Evolutionary conservation across 2,888 invertebrate genomes (phyloP), one percentile per base, ranked within the genome.

Genomic region (Agapetus fuscipes): DNA sequence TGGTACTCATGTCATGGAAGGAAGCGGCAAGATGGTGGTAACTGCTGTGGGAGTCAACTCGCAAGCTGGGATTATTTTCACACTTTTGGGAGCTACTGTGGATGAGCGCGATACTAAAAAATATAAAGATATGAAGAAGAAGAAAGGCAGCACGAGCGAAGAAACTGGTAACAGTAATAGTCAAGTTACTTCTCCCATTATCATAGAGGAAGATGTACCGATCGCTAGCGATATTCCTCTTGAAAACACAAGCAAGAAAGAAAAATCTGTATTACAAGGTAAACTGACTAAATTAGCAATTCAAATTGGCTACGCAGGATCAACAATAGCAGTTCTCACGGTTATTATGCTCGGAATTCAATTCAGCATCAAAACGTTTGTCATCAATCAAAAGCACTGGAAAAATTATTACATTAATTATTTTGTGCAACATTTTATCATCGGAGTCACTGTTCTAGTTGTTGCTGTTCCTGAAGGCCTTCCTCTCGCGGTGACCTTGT

Each of bases 1-100:
- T 60, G 78, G 78, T 41, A 80, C 78, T 12, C 76, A 80, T 53
- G 75, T 78, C 9, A 79, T 80, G 78, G 79, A 80, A 55, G 79
- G 78, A 20, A 75, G 74, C 52, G 78, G 78, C 2, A 74, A 72
- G 56, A 74, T 78, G 68, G 50, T 79, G 44, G 73, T 78, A 30
- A 71, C 75, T 5, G 78, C 78, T 7, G 78, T 80, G 5, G 79
- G 79, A 11, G 60, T 76, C 46, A 75, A 79, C 57, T 77, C 77
- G n/a, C 77, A 78, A 54, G 74, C 78, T 25, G 78, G 79, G 37
- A 78, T 78, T 49, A 80, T 79, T 49, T 77, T 77, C 56, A 70
- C 74, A 9, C 60, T 79, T 17, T 61, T 80, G 34, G 77, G 77
- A 12, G 77, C 76, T 7, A 61, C 65, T 6, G 64, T 58, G 3